Evolutionary conservation across 2,797 vertebrate genomes (phyloP).

Genomic region (Hydrophis major): DNA sequence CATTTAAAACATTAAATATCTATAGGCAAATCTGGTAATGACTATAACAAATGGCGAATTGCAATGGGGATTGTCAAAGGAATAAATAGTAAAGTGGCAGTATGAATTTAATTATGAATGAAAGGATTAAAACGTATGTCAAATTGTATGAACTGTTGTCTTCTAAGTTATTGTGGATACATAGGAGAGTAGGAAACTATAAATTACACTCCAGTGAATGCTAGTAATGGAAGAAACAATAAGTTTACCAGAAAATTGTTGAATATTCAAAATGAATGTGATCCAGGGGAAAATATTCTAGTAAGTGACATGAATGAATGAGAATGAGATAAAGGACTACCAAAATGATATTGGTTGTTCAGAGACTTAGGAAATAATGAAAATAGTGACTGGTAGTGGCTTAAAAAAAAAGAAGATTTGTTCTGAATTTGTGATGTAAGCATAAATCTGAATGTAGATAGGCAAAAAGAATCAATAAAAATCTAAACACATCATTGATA

Average conservation of each 20-base stretch:
- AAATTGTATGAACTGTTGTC: neutral
- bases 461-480: neutral
- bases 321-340: neutral
- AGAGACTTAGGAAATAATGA: neutral
- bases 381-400: neutral
- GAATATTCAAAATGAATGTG: neutral
- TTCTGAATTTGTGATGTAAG: neutral
- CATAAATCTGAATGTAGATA: neutral
- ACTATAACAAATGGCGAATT: neutral
- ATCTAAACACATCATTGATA: neutral
- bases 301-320: neutral
- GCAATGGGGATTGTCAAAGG: neutral
- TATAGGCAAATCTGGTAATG: neutral
- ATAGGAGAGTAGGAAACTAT: neutral
- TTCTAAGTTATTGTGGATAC: neutral
- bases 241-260: neutral
- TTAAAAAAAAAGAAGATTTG: neutral
- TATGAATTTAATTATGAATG: neutral
- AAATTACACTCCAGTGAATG: neutral
- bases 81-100: neutral
- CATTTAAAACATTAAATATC: neutral
- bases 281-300: neutral
- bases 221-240: neutral
- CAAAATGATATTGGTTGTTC: neutral
- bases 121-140: neutral